Evolutionary conservation across 2,888 invertebrate genomes (phyloP).

Genomic region (Pterobdella sp.): DNA sequence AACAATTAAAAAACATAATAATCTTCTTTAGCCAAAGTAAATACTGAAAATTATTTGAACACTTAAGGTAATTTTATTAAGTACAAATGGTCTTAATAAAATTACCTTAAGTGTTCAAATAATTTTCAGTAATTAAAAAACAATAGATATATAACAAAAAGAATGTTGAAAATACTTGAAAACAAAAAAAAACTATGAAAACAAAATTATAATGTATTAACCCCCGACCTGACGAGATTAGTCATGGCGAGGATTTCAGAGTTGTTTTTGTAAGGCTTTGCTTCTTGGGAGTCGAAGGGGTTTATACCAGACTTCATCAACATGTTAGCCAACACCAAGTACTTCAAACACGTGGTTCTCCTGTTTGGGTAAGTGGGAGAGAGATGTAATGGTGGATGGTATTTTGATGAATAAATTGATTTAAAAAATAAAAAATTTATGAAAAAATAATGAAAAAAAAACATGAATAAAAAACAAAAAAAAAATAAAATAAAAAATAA

Average conservation of each 20-base stretch:
- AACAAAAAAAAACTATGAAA: background rate
- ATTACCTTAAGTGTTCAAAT: too few species aligned
- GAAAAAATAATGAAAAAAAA: background rate
- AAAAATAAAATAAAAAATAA: background rate
- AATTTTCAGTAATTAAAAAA: too few species aligned
- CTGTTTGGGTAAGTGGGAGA: slow-evolving; percentile 41
- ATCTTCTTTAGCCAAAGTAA: too few species aligned
- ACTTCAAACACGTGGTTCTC: slow-evolving; percentile 92
- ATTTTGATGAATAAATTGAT: background rate
- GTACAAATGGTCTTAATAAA: too few species aligned
- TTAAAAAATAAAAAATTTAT: background rate
- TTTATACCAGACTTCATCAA: slow-evolving; percentile 98
- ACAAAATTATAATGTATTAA: background rate
- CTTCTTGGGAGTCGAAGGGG: slow-evolving; percentile 98
- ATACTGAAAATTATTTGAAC: too few species aligned
- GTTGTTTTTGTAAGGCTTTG: slow-evolving; percentile 98
- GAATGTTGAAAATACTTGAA: too few species aligned
- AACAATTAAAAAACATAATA: too few species aligned
- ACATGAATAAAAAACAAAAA: background rate
- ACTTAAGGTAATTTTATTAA: too few species aligned
- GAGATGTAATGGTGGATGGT: background rate
- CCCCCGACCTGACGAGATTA: slow-evolving; percentile 66
- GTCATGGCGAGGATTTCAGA: slow-evolving; percentile 99
- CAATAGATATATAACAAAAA: too few species aligned
- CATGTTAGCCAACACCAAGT: slow-evolving; percentile 96